These are phyloP conservation scores for Ganaspis brasiliensis DNA, from an alignment of 2,888 invertebrate genomes.

Conservation along the genomic window DNA sequence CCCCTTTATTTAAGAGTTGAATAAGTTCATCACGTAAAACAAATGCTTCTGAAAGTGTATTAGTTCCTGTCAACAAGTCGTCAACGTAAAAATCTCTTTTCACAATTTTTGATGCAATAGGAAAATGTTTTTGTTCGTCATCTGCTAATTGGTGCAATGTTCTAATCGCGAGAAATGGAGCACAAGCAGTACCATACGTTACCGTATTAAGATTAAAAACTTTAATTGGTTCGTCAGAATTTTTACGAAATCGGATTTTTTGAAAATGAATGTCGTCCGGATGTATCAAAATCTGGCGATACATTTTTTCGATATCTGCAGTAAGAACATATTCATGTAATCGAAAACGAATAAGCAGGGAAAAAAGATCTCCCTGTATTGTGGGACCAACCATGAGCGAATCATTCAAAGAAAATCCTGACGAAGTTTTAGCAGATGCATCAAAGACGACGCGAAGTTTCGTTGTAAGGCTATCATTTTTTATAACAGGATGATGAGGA, in stretches of 20 bases:
- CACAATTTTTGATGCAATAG: not conserved
- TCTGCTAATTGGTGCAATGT: not conserved
- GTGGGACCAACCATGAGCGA: not conserved
- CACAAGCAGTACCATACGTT: too few relatives aligned
- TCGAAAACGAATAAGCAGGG: not conserved
- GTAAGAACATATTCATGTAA: not conserved
- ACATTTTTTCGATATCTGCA: too few relatives aligned
- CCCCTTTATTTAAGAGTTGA: not conserved
- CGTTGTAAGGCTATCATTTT: not conserved
- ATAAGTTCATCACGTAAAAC: conserved; percentile 38
- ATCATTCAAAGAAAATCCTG: not conserved
- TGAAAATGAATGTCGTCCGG: too few relatives aligned
- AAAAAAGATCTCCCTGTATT: not conserved
- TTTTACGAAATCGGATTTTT: not conserved
- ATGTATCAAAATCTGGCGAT: too few relatives aligned
- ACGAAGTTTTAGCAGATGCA: too few relatives aligned
- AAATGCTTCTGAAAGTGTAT: not conserved
- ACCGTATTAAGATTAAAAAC: not conserved
- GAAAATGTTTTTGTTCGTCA: not conserved
- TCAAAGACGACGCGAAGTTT: conserved; percentile 22
- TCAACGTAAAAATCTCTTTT: not conserved
- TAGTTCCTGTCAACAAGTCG: not conserved
- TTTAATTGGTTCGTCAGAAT: not conserved
- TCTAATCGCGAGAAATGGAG: not conserved
- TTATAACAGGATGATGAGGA: conserved; percentile 23